Evolutionary conservation across 2,113 vertebrate genomes (phyloP), one percentile per base, ranked within the genome.

Genomic region (Pycnonotus jocosus): DNA sequence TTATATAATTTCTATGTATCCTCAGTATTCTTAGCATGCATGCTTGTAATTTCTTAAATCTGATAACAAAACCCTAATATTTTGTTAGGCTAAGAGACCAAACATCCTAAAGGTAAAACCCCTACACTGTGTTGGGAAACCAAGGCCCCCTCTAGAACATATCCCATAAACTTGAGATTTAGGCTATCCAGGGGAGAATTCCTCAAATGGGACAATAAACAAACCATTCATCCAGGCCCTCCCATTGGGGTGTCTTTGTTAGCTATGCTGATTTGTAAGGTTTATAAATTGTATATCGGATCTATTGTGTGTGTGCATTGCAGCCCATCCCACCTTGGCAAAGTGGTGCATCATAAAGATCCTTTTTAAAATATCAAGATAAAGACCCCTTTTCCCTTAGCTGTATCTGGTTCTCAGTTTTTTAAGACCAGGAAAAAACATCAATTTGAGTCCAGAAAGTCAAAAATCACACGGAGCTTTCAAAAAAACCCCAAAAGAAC

Each of bases 391-490:
- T 35, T 14, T 35, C 38, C 60, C 24, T 65, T 30, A 19, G 13
- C 38, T 15, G 5, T 11, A 21, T 9, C 15, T 23, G 11, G 15
- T 19, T 53, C 37, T 33, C 60, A 28, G 4, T 28, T 42, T 51
- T 64, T 65, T 9, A 44, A 53, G 15, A 44, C 38, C 12, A 18
- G 38, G 19, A 44, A 53, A 64, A 79, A 24, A 48, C 37, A 64
- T 30, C 15, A 42, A 7, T 42, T 92, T 87, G 92, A 73, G 71
- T 68, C 80, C 73, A 81, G 65, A 70, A 83, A 94, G 93, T 95
- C 83, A 97, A 78, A 97, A 97, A 95, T 86, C 95, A 91, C 31
- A 62, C 74, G 72, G 85, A 94, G 88, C 87, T 95, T 86, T 93
- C 24, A 78, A 78, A 96, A 94, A 91, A 45, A 15, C 35, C 18